Base-by-base conservation (phyloP, 2,797 vertebrate genomes). In the Trematomus bernacchii region DNA sequence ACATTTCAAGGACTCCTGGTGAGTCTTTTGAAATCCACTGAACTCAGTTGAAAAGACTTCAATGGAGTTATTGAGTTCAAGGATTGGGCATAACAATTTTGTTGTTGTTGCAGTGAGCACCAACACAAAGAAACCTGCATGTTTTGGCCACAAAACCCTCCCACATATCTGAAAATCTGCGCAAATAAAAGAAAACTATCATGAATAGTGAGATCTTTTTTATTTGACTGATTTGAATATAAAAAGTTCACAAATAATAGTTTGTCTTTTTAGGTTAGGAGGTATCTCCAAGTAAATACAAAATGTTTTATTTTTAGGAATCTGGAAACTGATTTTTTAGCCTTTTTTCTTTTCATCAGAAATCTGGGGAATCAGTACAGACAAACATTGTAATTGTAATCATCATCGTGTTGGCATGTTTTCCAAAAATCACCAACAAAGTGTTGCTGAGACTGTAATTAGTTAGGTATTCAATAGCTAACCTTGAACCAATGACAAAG, bases 21-120 rank as follows among this genome's bases (percentile, higher is more conserved):
- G 0, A 12, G 3, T 54, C 21, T 11, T 48, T 53, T 23, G 44
- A 66, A 59, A 54, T 46, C 4, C 4, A 51, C 23, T 50, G 43
- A 67, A 33, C 30, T 60, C 44, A 47, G 18, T 46, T 58, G 10
- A 18, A 55, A 80, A 44, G 6, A 50, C 30, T 14, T 40, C 12
- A 48, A 1, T 59, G 23, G 12, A 44, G n/a, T 13, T 18, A 59
- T 12, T 5, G 2, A 53, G 37, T 40, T 71, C 19, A 71, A 33
- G 6, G 40, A 51, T 37, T 6, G 0, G 33, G 5, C 5, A 62
- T 47, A 12, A 23, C 30, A 33, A 66, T 57, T 18, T 13, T 48
- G 10, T 63, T 54, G 53, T 46, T 21, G 2, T 13, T 54, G 42
- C 9, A 13, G 19, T 48, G n/a, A 58, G 27, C 13, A 58, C 66